Conservation (phyloP, 2,888 invertebrate species). For the Leucoma salicis region DNA sequence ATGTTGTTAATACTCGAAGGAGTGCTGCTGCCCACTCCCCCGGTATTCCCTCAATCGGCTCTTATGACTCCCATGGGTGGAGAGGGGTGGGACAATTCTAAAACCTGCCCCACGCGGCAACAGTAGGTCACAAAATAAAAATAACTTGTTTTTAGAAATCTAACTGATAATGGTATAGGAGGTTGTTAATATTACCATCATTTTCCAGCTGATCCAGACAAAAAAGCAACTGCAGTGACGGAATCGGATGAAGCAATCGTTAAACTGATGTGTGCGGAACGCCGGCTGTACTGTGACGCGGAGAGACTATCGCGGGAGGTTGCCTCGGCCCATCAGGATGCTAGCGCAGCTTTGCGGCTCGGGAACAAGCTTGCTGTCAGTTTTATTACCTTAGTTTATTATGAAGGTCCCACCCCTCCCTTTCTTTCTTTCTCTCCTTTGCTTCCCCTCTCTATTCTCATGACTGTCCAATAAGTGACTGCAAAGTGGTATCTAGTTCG, state of each 20-base stretch:
- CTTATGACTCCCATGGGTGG: too few relatives aligned
- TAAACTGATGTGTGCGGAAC: conserved; percentile 53
- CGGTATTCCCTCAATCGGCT: too few relatives aligned
- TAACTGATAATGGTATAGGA: too few relatives aligned
- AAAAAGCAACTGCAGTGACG: conserved; percentile 53
- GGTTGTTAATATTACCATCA: too few relatives aligned
- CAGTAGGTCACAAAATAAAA: neutral
- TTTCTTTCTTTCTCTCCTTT: too few relatives aligned
- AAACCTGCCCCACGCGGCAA: neutral
- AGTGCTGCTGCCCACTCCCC: too few relatives aligned
- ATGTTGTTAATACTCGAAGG: too few relatives aligned
- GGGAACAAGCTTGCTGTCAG: conserved; percentile 66
- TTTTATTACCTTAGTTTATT: conserved; percentile 8
- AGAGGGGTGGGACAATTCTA: too few relatives aligned
- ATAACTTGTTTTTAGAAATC: neutral
- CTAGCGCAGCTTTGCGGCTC: conserved; percentile 51
- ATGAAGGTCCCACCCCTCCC: too few relatives aligned
- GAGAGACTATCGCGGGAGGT: conserved; percentile 48
- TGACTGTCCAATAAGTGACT: too few relatives aligned
- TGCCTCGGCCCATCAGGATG: conserved; percentile 49
- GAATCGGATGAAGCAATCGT: conserved; percentile 62
- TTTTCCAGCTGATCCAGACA: conserved; percentile 55
- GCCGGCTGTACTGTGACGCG: conserved; percentile 49
- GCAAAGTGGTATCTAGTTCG: too few relatives aligned
- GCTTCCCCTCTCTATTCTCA: too few relatives aligned